Percentiles rank a stretch among this genome's conserved stretches.
Conservation (phyloP, 2,888 invertebrate genomes). For the Drosophila imparisetae region DNA sequence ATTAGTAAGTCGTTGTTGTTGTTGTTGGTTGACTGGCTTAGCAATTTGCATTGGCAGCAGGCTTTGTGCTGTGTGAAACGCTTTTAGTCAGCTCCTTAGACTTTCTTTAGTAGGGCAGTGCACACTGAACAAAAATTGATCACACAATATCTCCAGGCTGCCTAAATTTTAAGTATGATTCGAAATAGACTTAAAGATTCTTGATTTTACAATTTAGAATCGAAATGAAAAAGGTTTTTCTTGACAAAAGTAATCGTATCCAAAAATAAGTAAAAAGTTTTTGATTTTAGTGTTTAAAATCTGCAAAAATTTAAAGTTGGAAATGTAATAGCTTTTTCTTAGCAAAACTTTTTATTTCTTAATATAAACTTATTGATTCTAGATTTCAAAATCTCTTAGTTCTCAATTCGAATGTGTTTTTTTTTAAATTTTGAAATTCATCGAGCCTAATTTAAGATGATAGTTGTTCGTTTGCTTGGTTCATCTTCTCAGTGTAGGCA, state of each 20-base stretch:
- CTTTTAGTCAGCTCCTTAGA: constrained; percentile 37
- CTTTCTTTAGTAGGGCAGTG: constrained; percentile 8
- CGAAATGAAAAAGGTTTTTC: fast-evolving
- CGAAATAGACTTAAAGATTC: background rate
- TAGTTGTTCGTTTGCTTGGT: background rate
- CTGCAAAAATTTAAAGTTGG: background rate
- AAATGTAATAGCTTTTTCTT: background rate
- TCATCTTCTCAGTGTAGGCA: constrained; percentile 20
- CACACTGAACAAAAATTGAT: background rate
- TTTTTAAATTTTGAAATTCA: no score
- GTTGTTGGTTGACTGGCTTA: constrained; percentile 47
- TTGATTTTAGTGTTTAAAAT: background rate
- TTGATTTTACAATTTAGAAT: background rate
- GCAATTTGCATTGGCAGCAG: constrained; percentile 68
- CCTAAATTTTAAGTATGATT: background rate
- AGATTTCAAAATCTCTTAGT: fast-evolving
- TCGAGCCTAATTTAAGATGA: no score
- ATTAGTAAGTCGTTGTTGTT: constrained; percentile 9
- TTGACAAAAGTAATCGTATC: background rate
- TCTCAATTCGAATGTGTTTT: background rate
- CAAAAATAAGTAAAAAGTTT: background rate
- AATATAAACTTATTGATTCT: background rate
- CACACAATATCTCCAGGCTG: background rate
- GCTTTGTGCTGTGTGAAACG: constrained; percentile 32
- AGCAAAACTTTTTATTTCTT: no score